A percentile compares a stretch with the other conserved stretches of the same genome.
phyloP scores from a whole-genome alignment of 2,797 vertebrate genomes.

The Hoplostethus mediterraneus region DNA sequence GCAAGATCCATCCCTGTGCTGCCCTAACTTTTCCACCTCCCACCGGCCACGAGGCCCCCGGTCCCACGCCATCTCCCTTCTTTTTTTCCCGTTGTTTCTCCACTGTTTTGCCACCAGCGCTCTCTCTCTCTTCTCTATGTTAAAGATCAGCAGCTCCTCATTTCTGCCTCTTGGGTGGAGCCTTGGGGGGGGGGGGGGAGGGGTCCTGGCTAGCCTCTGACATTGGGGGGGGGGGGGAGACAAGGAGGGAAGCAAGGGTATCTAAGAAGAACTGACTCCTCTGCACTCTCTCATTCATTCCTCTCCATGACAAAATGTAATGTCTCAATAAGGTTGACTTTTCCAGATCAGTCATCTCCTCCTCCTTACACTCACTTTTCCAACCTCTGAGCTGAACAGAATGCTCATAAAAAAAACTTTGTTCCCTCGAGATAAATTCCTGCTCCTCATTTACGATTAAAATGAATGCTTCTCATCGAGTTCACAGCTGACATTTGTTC shows the following conservation, averaged over 20 bases:
- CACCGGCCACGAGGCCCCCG: background rate
- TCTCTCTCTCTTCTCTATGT: slow-evolving; percentile 29
- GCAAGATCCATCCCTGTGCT: background rate
- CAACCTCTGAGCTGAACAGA: background rate
- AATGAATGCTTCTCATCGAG: slow-evolving; percentile 24
- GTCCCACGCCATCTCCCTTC: background rate
- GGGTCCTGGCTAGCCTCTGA: slow-evolving; percentile 38
- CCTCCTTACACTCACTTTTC: background rate
- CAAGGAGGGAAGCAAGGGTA: background rate
- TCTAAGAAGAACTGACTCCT: slow-evolving; percentile 22
- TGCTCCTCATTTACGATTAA: slow-evolving; percentile 16
- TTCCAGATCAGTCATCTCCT: slow-evolving; percentile 8
- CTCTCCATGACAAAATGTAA: slow-evolving; percentile 30
- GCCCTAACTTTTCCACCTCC: background rate
- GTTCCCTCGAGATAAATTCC: slow-evolving; percentile 7
- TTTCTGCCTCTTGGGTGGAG: slow-evolving; percentile 49
- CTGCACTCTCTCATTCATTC: slow-evolving; percentile 48
- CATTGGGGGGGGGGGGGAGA: slow-evolving; percentile 16
- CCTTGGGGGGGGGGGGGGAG: slow-evolving; percentile 24
- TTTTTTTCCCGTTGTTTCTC: slow-evolving; percentile 19
- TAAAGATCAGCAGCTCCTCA: slow-evolving; percentile 65
- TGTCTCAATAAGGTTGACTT: slow-evolving; percentile 4
- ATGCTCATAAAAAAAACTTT: slow-evolving; percentile 4
- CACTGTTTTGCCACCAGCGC: background rate
- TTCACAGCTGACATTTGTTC: slow-evolving; percentile 36